Evolutionary conservation across 2,113 vertebrate genomes (phyloP).

Genomic region (Neofelis nebulosa): DNA sequence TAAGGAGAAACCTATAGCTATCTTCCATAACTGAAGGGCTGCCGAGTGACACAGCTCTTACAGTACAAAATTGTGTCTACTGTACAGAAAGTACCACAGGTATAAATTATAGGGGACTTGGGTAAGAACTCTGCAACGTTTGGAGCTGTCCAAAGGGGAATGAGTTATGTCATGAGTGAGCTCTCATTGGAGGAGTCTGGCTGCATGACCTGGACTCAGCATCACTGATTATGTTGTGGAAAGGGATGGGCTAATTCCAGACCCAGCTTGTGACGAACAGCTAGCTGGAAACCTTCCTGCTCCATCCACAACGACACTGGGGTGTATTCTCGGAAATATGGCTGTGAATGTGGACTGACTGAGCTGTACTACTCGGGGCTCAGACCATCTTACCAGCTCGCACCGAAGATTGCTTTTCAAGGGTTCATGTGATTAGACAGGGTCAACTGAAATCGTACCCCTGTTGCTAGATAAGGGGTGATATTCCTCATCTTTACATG

Average conservation of each 20-base stretch:
- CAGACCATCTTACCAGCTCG: not conserved
- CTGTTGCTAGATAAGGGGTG: not conserved
- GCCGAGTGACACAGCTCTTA: not conserved
- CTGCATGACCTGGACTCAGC: not conserved
- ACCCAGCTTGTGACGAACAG: not conserved
- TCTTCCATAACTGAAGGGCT: not conserved
- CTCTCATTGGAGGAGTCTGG: not conserved
- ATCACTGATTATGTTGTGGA: not conserved
- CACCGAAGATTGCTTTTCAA: not conserved
- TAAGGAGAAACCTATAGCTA: not conserved
- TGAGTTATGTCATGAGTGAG: not conserved
- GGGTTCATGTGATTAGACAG: not conserved
- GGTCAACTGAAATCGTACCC: not conserved
- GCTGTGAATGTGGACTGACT: not conserved
- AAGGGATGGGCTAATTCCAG: not conserved
- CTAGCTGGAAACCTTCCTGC: not conserved
- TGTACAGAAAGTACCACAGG: not conserved
- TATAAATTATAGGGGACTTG: not conserved
- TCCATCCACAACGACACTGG: fast-evolving
- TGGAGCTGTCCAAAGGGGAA: not conserved
- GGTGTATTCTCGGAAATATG: not conserved
- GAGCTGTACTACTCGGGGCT: not conserved
- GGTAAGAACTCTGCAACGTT: not conserved
- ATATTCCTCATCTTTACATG: not conserved
- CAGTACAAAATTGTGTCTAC: not conserved